Evolutionary conservation across 1,140 invertebrate species (phyloP), one percentile per base, ranked within the genome.

Genomic region (Chlorops oryzae): DNA sequence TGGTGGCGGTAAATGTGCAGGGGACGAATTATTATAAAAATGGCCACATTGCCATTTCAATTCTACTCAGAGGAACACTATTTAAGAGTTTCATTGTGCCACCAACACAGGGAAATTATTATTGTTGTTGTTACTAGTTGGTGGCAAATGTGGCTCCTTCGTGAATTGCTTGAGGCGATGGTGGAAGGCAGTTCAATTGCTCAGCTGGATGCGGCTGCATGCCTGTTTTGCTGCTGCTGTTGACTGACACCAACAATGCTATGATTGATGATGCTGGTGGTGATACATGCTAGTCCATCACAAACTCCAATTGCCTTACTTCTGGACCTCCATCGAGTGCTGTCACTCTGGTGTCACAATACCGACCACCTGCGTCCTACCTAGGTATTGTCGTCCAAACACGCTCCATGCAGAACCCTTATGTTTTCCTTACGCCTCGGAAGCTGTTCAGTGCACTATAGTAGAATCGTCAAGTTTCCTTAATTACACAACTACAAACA

Each of bases 121-220:
- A 42, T 54, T 55, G 52, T 15, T 48, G 34, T 48, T 15, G 52
- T 41, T 50, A 13, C 15, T 2, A 42, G 20, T 46, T 28, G 45
- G 32, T 45, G 44, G 28, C 15, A 28, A 34, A 35, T 38, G 7
- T 32, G 44, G 23, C 17, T 39, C 45, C 12, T 45, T 45, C 12
- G 12, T 25, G 27, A n/a, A 23, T 17, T 50, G 48, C 13, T 43
- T 59, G 53, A 20, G 61, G 51, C 15, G 56, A 55, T 5, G 61
- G 61, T 20, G 61, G 61, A 9, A 59, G 61, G 32, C 59, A 48
- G 37, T 57, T 59, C 20, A 63, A 22, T 12, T 50, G 51, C 17
- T 53, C 51, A n/a, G n/a, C n/a, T n/a, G n/a, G n/a, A n/a, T n/a
- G n/a, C n/a, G n/a, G n/a, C n/a, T n/a, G n/a, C n/a, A n/a, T 37